These are phyloP conservation scores for Hephaestus fuliginosus DNA, from an alignment of 2,797 vertebrate genomes.

Conservation along the genomic window DNA sequence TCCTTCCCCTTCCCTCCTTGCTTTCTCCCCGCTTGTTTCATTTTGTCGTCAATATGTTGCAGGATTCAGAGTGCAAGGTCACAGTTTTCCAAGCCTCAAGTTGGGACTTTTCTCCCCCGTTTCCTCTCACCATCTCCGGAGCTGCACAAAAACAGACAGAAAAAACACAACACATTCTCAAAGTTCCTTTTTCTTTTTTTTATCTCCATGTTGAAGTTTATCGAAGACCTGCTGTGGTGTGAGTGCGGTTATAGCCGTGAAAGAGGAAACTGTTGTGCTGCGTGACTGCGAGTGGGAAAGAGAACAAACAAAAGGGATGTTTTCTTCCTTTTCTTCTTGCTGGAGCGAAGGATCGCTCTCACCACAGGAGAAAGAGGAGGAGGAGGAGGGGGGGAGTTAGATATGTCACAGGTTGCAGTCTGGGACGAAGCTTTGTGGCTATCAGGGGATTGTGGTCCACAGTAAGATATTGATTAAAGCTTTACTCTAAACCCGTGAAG, in stretches of 20 bases:
- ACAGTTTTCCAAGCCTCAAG: constrained; percentile 72
- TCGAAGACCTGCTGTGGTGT: constrained; percentile 10
- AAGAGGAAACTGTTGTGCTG: constrained; percentile 8
- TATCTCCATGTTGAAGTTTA: constrained; percentile 30
- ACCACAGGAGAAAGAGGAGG: constrained; percentile 45
- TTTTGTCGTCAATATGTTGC: constrained; percentile 54
- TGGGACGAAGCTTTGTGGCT: constrained; percentile 42
- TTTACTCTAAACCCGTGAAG: background rate
- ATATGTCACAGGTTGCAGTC: constrained; percentile 46
- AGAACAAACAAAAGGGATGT: constrained; percentile 53
- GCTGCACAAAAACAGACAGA: constrained; percentile 15
- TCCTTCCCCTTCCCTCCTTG: constrained; percentile 7
- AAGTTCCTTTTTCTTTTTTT: constrained; percentile 18
- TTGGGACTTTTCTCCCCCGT: constrained; percentile 58
- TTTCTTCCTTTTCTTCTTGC: constrained; percentile 44
- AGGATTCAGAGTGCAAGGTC: constrained; percentile 75
- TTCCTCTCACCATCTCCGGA: constrained; percentile 44
- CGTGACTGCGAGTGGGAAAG: constrained; percentile 46
- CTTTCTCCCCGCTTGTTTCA: constrained; percentile 31
- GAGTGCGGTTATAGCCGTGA: constrained; percentile 51
- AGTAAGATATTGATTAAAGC: constrained; percentile 55
- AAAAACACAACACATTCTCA: constrained; percentile 26
- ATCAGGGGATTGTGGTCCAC: constrained; percentile 36
- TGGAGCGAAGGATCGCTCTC: constrained; percentile 30
- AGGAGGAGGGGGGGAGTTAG: constrained; percentile 1